Percentiles rank a stretch among this genome's conserved stretches.
phyloP scores from a whole-genome alignment of 2,113 vertebrate genomes.

The Scartelaos histophorus region DNA sequence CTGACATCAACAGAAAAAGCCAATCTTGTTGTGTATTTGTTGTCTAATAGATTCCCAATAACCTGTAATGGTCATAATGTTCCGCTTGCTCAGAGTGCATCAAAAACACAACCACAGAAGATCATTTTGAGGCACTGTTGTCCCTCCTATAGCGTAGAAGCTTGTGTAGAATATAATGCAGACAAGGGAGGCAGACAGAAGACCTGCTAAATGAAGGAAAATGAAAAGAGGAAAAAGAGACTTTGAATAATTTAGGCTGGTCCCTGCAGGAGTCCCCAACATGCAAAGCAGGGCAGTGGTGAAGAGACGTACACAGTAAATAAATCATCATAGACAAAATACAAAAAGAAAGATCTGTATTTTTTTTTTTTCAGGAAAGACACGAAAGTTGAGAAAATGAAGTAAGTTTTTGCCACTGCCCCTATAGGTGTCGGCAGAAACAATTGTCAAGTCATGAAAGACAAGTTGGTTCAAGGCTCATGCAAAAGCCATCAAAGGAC shows the following conservation, averaged over 20 bases:
- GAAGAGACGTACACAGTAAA: constrained; percentile 60
- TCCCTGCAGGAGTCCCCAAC: constrained; percentile 51
- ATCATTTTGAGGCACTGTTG: constrained; percentile 51
- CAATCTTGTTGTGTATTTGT: neutral
- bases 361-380: constrained; percentile 25
- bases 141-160: constrained; percentile 35
- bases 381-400: constrained; percentile 48
- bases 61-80: neutral
- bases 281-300: constrained; percentile 59
- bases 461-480: constrained; percentile 29
- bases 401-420: constrained; percentile 30
- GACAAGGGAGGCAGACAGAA: constrained; percentile 46
- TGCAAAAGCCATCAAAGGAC: constrained; percentile 40
- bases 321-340: constrained; percentile 63
- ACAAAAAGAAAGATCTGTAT: constrained; percentile 40
- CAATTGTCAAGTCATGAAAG: constrained; percentile 20
- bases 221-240: constrained; percentile 46
- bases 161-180: constrained; percentile 54
- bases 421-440: constrained; percentile 26
- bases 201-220: constrained; percentile 50
- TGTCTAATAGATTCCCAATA: neutral
- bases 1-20: neutral
- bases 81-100: neutral
- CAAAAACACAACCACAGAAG: neutral
- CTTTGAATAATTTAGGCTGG: constrained; percentile 66